Base-by-base conservation (phyloP, 2,113 vertebrate genomes). In the Solea solea region DNA sequence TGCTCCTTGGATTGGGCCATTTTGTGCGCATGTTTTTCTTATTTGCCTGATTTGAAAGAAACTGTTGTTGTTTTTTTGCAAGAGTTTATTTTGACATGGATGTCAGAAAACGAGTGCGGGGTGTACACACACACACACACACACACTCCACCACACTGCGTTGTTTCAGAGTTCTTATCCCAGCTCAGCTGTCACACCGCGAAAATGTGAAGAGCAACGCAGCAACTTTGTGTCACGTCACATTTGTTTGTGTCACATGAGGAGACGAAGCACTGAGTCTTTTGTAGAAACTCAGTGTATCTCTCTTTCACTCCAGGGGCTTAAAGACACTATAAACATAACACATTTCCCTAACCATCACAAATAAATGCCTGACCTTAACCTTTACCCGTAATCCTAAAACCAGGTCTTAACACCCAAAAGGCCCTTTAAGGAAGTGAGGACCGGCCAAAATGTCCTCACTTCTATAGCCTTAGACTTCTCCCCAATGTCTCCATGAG, bases 151-250 rank as follows among this genome's bases (percentile, higher is more conserved):
- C 70, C 71, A 53, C 48, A 67, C 21, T 21, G 21, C 1, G 21
- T 21, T 21, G 21, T 21, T 21, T 21, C 40, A 7, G 49, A 70
- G 72, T 67, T 76, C 55, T 77, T 72, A 74, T 86, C 57, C 46
- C 71, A 72, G 79, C 78, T 68, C 76, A 82, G 80, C 88, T 93
- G 92, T 92, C 91, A 93, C 72, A 74, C 64, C 7, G 59, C 74
- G 21, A 83, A 88, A 70, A 89, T 68, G 77, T 57, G 28, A 65
- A 70, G 76, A 90, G 91, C 88, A 92, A 89, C 87, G 91, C 62
- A 80, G 69, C 74, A 85, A 86, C 86, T 89, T 92, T 88, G 82
- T 92, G 78, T 90, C 88, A 86, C 88, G 88, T 90, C 88, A 87
- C 76, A 21, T 21, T 21, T 21, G 21, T 21, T 21, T 21, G 21